Percentiles rank a stretch among this genome's conserved stretches.
These are phyloP conservation scores for Spea bombifrons DNA, from an alignment of 2,113 vertebrate genomes.

Conservation along the genomic window DNA sequence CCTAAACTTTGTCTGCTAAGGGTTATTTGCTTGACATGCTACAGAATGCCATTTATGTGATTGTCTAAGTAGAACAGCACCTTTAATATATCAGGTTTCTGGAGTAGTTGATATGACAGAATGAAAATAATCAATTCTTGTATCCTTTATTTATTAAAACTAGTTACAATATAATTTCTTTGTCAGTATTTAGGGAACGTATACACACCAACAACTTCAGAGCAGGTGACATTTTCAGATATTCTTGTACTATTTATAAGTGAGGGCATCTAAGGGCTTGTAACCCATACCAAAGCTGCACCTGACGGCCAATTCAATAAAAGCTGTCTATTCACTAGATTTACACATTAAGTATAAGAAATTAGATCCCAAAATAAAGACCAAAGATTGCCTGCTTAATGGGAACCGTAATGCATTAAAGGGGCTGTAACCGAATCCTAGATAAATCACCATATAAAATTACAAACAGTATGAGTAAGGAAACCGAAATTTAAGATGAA, in stretches of 20 bases:
- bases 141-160: too few relatives aligned
- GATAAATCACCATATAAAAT: slow-evolving; percentile 37
- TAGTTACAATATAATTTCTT: too few relatives aligned
- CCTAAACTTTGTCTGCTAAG: too few relatives aligned
- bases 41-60: too few relatives aligned
- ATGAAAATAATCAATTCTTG: too few relatives aligned
- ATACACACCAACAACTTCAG: too few relatives aligned
- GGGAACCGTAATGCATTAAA: slow-evolving; percentile 8
- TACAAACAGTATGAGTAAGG: slow-evolving; percentile 18
- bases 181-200: too few relatives aligned
- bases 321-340: background rate
- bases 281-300: slow-evolving; percentile 1
- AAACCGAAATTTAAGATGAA: slow-evolving; percentile 16
- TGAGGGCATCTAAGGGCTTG: slow-evolving; percentile 12
- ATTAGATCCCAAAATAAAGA: slow-evolving; percentile 12
- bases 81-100: too few relatives aligned
- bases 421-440: slow-evolving; percentile 7
- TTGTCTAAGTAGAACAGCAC: too few relatives aligned
- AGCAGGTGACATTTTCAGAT: too few relatives aligned
- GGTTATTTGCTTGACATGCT: too few relatives aligned
- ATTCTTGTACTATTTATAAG: background rate
- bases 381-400: background rate
- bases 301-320: background rate
- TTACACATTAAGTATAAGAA: slow-evolving; percentile 18
- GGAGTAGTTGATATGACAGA: too few relatives aligned